phyloP scores from a whole-genome alignment of 1,140 invertebrate species.

The Drosophila azteca region DNA sequence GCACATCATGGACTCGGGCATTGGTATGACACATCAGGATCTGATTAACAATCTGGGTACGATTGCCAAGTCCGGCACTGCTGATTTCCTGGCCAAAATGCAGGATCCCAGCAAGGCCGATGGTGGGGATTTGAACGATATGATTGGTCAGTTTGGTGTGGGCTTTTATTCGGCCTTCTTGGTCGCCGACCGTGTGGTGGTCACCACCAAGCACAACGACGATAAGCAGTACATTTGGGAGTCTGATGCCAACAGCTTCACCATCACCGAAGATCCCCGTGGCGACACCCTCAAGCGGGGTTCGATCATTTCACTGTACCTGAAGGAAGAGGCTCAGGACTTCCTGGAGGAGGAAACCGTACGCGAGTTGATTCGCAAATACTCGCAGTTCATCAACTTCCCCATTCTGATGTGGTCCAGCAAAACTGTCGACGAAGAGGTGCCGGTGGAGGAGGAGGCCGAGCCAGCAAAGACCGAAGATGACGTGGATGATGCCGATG shows the following conservation, averaged over 20 bases:
- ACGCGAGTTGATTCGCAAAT: conserved; percentile 96
- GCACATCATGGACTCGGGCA: conserved; percentile 98
- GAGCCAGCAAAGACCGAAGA: conserved; percentile 81
- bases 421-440: conserved; percentile 95
- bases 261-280: conserved; percentile 96
- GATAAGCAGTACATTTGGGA: conserved; percentile 99
- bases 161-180: conserved; percentile 99
- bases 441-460: conserved; percentile 86
- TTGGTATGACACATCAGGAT: conserved; percentile 99
- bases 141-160: conserved; percentile 98
- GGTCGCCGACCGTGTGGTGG: conserved; percentile 94
- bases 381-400: conserved; percentile 99
- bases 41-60: conserved; percentile 98
- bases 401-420: conserved; percentile 98
- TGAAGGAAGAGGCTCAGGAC: conserved; percentile 98
- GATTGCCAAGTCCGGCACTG: conserved; percentile 99
- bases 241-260: conserved; percentile 95
- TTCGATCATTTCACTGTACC: conserved; percentile 91
- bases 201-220: conserved; percentile 97
- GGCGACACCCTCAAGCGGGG: conserved; percentile 95
- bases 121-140: conserved; percentile 89
- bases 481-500: conserved; percentile 85
- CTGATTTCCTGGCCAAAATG: conserved; percentile 98
- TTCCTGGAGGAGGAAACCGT: conserved; percentile 97
- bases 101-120: conserved; percentile 87